Percentiles rank a stretch among this genome's conserved stretches.
Evolutionary conservation across 2,113 vertebrate genomes (phyloP).

Genomic region (Mastomys coucha): DNA sequence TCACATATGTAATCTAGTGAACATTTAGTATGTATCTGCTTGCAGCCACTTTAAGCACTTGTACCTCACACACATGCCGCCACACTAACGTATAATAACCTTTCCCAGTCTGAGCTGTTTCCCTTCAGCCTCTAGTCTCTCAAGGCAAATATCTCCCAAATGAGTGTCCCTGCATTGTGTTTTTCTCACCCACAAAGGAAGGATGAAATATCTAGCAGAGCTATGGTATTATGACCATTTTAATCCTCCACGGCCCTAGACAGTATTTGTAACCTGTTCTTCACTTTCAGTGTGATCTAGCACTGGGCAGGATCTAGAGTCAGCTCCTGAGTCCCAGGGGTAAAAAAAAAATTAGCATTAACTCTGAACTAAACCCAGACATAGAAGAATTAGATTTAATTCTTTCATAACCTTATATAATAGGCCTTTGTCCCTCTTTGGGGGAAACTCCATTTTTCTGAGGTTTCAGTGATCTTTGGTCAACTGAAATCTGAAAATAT

Average conservation of each 20-base stretch:
- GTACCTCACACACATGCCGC: background rate
- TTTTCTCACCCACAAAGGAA: background rate
- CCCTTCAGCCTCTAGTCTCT: background rate
- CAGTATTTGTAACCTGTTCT: background rate
- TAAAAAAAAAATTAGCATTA: constrained; percentile 24
- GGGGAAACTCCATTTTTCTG: background rate
- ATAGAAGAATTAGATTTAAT: background rate
- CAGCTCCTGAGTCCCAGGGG: background rate
- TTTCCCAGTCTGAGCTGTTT: background rate
- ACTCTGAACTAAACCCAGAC: background rate
- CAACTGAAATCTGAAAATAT: background rate
- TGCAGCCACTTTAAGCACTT: background rate
- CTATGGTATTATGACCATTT: background rate
- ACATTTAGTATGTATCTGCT: background rate
- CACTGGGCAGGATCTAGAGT: background rate
- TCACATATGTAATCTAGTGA: background rate
- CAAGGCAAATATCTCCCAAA: background rate
- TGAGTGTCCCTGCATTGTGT: background rate
- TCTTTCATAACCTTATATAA: background rate
- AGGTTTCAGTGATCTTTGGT: background rate
- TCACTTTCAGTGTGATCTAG: background rate
- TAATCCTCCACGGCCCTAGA: too few species aligned
- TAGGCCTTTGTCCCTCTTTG: background rate
- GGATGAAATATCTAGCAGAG: background rate
- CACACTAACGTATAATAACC: background rate